phyloP scores from a whole-genome alignment of 2,113 vertebrate genomes.

The Charadrius vociferus region DNA sequence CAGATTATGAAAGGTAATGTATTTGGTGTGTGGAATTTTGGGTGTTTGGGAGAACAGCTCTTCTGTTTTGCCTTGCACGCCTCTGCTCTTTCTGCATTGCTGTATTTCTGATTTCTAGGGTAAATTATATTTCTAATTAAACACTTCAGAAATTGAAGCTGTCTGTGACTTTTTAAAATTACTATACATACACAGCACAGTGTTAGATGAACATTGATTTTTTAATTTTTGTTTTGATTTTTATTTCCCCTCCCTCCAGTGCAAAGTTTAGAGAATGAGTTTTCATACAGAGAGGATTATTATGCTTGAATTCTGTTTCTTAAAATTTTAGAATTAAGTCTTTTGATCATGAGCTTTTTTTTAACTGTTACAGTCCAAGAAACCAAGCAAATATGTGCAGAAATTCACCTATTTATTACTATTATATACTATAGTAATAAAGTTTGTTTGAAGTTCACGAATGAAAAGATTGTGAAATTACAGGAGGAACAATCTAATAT shows the following conservation, averaged over 20 bases:
- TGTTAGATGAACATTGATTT: neutral
- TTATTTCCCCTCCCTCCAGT: neutral
- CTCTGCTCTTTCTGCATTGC: neutral
- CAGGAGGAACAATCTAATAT: slow-evolving; percentile 83
- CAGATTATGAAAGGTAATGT: neutral
- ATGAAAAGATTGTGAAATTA: slow-evolving; percentile 95
- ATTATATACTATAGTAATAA: slow-evolving; percentile 86
- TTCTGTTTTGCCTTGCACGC: neutral
- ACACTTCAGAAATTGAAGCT: neutral
- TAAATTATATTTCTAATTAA: neutral
- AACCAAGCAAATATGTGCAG: slow-evolving; percentile 71
- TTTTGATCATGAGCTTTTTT: neutral
- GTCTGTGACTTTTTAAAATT: neutral
- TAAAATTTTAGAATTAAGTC: neutral
- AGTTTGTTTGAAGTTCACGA: slow-evolving; percentile 89
- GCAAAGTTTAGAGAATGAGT: neutral
- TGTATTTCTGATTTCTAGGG: neutral
- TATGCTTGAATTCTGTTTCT: neutral
- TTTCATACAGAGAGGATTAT: neutral
- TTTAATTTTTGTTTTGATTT: neutral
- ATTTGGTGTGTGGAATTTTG: neutral
- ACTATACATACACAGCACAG: neutral
- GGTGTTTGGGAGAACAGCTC: neutral
- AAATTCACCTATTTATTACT: slow-evolving; percentile 78
- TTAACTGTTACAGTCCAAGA: slow-evolving; percentile 40